Base-by-base conservation (phyloP, 2,797 vertebrate genomes). In the Tolypeutes matacus region DNA sequence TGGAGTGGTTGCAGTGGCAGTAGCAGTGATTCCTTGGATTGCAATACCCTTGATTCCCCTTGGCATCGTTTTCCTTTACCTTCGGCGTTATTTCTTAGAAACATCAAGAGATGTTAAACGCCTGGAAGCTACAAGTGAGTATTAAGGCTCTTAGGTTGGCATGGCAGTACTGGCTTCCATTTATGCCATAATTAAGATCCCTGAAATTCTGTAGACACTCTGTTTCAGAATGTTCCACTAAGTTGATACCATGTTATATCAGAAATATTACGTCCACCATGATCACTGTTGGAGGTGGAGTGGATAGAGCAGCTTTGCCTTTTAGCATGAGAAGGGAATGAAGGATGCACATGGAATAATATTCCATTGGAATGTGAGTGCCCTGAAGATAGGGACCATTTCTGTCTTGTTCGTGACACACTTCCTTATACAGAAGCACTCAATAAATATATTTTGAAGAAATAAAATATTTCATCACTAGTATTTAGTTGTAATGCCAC, bases 81-180 rank as follows among this genome's bases (percentile, higher is more conserved):
- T 99, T 85, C 98, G 99, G 51, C 96, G 97, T 49, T 99, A 99
- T 97, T 99, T 99, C 98, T 98, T 99, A 97, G 97, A 98, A 97
- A 99, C 99, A 7, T 99, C 99, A 75, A 99, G 99, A 97, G 99
- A 99, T 96, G 99, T 99, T 98, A 99, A 99, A 98, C 99, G 99
- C 64, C 98, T 99, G 21, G 99, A 99, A 97, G 99, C 99, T 86
- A 99, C 98, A 96, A 99, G 99, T 99, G 99, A 98, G 99, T 98
- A 92, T 93, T n/a, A 0, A 82, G 46, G 51, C 2, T 34, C 20
- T 46, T 0, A 0, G 34, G 27, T 29, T 56, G 70, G 76, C 25
- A 1, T 7, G 34, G 14, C 27, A 0, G 0, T 14, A 21, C 21
- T 69, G 21, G 34, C 58, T 65, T 95, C 85, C 29, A 3, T 51